Conservation (phyloP, 2,888 invertebrate genomes). For the Folsomia candida region DNA sequence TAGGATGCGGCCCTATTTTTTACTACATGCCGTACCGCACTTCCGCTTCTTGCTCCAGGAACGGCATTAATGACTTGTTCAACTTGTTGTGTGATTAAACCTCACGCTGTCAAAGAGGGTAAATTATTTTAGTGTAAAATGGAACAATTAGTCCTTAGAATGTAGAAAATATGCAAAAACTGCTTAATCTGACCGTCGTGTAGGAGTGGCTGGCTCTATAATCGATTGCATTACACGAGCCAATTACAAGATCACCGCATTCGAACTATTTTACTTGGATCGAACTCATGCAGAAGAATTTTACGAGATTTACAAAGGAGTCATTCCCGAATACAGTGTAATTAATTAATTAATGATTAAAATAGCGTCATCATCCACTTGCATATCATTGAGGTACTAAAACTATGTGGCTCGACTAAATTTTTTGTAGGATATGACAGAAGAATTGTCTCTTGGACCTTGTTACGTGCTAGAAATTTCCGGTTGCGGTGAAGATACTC, state of each 20-base stretch:
- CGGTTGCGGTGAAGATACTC: constrained; percentile 61
- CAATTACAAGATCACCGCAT: constrained; percentile 73
- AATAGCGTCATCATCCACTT: too few species aligned
- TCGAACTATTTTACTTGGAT: constrained; percentile 76
- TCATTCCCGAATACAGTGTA: constrained; percentile 73
- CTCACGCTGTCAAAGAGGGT: constrained; percentile 78
- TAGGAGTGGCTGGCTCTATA: constrained; percentile 63
- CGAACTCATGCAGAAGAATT: constrained; percentile 84
- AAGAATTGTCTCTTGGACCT: constrained; percentile 78
- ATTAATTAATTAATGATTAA: constrained; percentile 35
- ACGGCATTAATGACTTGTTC: constrained; percentile 56
- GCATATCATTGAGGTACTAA: background rate
- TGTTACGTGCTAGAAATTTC: constrained; percentile 82
- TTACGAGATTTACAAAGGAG: constrained; percentile 87
- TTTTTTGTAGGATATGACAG: constrained; percentile 69
- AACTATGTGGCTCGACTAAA: constrained; percentile 1
- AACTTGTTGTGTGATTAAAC: constrained; percentile 79
- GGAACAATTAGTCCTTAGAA: too few species aligned
- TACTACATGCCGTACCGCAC: constrained; percentile 52
- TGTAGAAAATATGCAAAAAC: too few species aligned
- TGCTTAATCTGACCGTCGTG: too few species aligned
- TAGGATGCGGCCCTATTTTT: constrained; percentile 57
- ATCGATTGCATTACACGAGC: constrained; percentile 63
- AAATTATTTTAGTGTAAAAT: too few species aligned
- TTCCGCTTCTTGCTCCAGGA: constrained; percentile 50